phyloP scores from a whole-genome alignment of 2,113 vertebrate species.

The Xiphophorus maculatus region DNA sequence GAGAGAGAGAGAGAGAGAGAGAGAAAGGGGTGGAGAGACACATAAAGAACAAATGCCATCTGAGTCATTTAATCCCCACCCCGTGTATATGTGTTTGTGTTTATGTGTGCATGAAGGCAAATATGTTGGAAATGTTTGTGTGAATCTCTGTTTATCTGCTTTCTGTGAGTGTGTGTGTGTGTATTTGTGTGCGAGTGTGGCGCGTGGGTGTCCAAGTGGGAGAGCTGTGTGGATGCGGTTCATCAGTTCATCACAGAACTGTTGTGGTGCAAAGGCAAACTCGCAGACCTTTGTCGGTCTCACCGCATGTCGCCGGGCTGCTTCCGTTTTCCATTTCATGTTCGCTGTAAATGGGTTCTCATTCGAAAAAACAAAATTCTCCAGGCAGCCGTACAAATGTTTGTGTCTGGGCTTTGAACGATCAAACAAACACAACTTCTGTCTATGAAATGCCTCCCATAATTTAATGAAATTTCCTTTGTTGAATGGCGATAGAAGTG shows the following conservation, averaged over 20 bases:
- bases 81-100: constrained; percentile 40
- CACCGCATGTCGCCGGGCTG: constrained; percentile 12
- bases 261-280: constrained; percentile 48
- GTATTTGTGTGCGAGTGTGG: constrained; percentile 24
- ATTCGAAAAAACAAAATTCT: constrained; percentile 24
- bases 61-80: constrained; percentile 77
- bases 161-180: constrained; percentile 31
- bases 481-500: neutral
- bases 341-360: constrained; percentile 27
- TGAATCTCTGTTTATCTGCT: constrained; percentile 39
- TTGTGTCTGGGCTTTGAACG: constrained; percentile 20
- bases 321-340: constrained; percentile 48
- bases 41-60: constrained; percentile 75
- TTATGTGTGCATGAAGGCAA: constrained; percentile 21
- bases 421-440: constrained; percentile 29
- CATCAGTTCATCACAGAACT: constrained; percentile 62
- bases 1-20: constrained; percentile 8
- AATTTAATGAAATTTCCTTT: neutral
- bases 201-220: constrained; percentile 68
- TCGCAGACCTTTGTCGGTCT: constrained; percentile 57
- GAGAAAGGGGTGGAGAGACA: constrained; percentile 19
- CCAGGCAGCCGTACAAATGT: constrained; percentile 14
- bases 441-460: constrained; percentile 20
- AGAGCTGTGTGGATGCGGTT: constrained; percentile 67
- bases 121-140: constrained; percentile 46